Conservation (phyloP, 2,113 vertebrate species). For the Gavia stellata region DNA sequence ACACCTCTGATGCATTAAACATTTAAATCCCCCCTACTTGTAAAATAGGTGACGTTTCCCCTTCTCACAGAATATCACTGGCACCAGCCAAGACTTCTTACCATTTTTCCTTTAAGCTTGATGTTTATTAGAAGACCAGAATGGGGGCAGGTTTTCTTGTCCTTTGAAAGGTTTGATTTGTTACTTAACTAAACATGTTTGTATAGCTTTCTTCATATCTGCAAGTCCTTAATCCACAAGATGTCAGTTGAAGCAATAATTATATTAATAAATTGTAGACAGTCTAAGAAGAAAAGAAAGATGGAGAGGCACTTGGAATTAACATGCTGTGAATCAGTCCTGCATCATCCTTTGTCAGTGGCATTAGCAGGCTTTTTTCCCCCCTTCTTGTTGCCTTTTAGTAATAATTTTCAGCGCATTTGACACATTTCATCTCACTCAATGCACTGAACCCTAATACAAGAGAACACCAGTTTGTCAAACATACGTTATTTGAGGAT, state of each 20-base stretch:
- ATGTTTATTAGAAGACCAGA: slow-evolving; percentile 49
- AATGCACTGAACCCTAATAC: slow-evolving; percentile 63
- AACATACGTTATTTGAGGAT: slow-evolving; percentile 42
- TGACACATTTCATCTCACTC: slow-evolving; percentile 72
- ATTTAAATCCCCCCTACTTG: background rate
- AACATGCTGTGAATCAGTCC: slow-evolving; percentile 57
- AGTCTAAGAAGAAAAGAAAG: slow-evolving; percentile 54
- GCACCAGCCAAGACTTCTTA: slow-evolving; percentile 1
- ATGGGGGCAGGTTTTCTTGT: background rate
- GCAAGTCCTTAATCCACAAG: slow-evolving; percentile 61
- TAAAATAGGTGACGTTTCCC: background rate
- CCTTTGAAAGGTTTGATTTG: slow-evolving; percentile 55
- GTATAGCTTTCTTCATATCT: slow-evolving; percentile 36
- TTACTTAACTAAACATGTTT: slow-evolving; percentile 61
- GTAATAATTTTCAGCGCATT: slow-evolving; percentile 64
- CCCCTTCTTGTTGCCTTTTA: slow-evolving; percentile 48
- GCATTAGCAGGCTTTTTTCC: slow-evolving; percentile 31
- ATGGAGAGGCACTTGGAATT: slow-evolving; percentile 60
- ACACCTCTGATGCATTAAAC: background rate
- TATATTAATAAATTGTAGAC: slow-evolving; percentile 66
- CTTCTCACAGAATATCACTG: background rate
- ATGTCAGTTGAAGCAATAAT: slow-evolving; percentile 64
- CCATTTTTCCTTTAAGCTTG: slow-evolving; percentile 3
- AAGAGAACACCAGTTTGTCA: slow-evolving; percentile 63
- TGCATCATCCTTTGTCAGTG: slow-evolving; percentile 56